Conservation (phyloP, 2,888 invertebrate genomes). For the Polyommatus icarus region DNA sequence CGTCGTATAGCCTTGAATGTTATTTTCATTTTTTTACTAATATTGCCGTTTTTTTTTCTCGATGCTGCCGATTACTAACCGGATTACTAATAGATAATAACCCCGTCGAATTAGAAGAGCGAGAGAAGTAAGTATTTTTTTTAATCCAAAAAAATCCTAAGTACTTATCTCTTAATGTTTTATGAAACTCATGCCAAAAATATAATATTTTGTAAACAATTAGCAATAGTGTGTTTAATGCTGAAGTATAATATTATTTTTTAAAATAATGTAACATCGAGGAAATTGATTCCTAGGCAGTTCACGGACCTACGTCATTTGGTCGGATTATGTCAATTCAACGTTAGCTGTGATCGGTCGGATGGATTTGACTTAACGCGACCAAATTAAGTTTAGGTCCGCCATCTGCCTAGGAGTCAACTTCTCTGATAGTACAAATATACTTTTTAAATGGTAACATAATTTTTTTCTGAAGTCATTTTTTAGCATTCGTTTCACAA, state of each 20-base stretch:
- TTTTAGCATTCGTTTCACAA: neutral
- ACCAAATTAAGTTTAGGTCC: no score
- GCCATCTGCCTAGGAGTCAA: no score
- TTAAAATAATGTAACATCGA: no score
- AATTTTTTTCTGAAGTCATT: slow-evolving; percentile 20
- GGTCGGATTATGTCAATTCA: no score
- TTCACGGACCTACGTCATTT: no score
- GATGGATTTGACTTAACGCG: no score
- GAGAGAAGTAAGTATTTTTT: slow-evolving; percentile 91
- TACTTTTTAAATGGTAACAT: no score
- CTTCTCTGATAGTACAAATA: no score
- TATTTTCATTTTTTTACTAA: slow-evolving; percentile 37
- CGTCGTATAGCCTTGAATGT: neutral
- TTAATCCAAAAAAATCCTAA: neutral
- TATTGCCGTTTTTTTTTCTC: slow-evolving; percentile 56
- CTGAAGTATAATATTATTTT: no score
- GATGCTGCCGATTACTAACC: slow-evolving; percentile 75
- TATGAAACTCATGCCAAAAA: neutral
- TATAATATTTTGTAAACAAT: slow-evolving; percentile 18
- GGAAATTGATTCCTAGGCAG: no score
- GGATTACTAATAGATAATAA: slow-evolving; percentile 84
- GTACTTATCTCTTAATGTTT: neutral
- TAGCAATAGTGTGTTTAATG: no score
- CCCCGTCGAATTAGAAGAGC: slow-evolving; percentile 89
- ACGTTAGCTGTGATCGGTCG: no score